Percentiles rank a stretch among this genome's conserved stretches.
Conservation (phyloP, 2,888 invertebrate species). For the Amphipoea oculea region DNA sequence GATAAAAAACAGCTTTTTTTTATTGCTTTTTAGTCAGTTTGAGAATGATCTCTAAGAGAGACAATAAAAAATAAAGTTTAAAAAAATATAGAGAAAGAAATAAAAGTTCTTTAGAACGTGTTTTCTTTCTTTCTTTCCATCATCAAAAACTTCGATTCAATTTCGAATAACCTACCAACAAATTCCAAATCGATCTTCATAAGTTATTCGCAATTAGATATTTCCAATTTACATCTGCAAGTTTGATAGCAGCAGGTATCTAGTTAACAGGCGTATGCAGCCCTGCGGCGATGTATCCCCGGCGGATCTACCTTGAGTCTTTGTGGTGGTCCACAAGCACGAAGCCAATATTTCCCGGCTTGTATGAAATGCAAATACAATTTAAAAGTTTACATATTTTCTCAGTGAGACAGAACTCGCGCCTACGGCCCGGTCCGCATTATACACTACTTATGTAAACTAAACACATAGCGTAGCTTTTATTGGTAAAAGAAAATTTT, state of each 20-base stretch:
- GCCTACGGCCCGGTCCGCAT: conserved; percentile 77
- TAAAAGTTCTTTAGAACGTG: neutral
- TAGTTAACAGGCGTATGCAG: conserved; percentile 60
- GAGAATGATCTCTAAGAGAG: too few species aligned
- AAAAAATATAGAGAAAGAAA: neutral
- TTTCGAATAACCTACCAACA: neutral
- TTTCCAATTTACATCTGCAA: conserved; percentile 43
- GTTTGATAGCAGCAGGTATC: conserved; percentile 51
- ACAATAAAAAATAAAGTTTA: neutral
- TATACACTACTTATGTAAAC: conserved; percentile 63
- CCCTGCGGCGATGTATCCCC: conserved; percentile 71
- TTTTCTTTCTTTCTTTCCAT: neutral
- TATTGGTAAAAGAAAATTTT: conserved; percentile 41
- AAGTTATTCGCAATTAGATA: conserved; percentile 45
- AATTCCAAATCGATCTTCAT: conserved; percentile 9
- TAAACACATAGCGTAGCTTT: conserved; percentile 47
- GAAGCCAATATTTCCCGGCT: conserved; percentile 86
- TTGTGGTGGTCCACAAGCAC: conserved; percentile 78
- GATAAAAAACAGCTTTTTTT: neutral
- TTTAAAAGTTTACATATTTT: conserved; percentile 90
- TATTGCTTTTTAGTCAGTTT: too few species aligned
- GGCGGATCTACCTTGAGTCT: conserved; percentile 76
- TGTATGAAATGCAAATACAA: conserved; percentile 90
- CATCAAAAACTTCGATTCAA: neutral
- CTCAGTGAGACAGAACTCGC: conserved; percentile 81